Percentiles rank a stretch among this genome's conserved stretches.
These are phyloP conservation scores for Cheilosia vernalis DNA, from an alignment of 2,888 invertebrate species.

Conservation along the genomic window DNA sequence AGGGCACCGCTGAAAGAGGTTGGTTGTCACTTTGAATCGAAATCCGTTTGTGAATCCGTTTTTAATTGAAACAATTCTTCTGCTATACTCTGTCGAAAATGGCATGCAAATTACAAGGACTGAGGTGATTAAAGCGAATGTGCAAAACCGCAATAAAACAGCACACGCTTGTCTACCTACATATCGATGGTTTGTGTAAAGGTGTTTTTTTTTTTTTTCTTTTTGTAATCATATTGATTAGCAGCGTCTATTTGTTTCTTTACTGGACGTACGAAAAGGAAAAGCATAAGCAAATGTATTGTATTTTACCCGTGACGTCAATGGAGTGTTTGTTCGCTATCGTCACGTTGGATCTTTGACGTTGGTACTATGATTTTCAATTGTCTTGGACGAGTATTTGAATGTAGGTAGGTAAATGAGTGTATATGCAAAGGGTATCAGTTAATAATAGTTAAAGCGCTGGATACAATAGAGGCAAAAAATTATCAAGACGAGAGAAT, in stretches of 20 bases:
- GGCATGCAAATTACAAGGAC: conserved; percentile 18
- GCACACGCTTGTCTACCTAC: neutral
- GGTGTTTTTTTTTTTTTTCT: neutral
- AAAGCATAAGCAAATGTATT: neutral
- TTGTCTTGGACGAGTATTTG: neutral
- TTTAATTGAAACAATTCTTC: neutral
- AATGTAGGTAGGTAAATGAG: neutral
- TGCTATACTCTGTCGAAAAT: neutral
- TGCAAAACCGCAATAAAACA: neutral
- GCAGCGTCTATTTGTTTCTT: conserved; percentile 17
- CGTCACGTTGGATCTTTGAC: conserved; percentile 29
- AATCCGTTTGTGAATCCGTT: too few species aligned
- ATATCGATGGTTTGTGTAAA: neutral
- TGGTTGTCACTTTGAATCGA: neutral
- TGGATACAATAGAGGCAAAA: too few species aligned
- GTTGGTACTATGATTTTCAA: neutral
- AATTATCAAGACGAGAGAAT: too few species aligned
- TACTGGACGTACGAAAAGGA: neutral
- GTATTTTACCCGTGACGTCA: conserved; percentile 15
- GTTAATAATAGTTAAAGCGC: too few species aligned
- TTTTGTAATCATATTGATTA: conserved; percentile 2
- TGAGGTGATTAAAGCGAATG: neutral
- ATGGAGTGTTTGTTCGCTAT: neutral
- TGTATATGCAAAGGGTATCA: too few species aligned
- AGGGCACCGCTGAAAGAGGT: neutral